Evolutionary conservation across 1,140 invertebrate species (phyloP).

Genomic region (Trachymyrmex septentrionalis): DNA sequence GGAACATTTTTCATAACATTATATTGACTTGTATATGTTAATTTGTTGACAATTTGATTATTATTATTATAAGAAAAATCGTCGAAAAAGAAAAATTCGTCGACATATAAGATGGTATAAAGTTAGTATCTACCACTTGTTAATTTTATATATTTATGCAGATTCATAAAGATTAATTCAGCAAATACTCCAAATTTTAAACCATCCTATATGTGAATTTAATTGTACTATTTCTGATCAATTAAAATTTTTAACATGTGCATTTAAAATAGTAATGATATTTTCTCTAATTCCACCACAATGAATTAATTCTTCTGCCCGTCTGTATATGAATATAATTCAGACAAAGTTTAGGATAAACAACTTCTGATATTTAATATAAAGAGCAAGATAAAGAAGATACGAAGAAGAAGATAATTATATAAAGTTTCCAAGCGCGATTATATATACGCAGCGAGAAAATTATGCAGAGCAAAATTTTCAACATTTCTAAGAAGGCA

Average conservation of each 20-base stretch:
- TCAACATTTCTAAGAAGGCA: slow-evolving; percentile 44
- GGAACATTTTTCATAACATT: not conserved
- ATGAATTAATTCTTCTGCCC: not conserved
- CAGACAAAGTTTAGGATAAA: slow-evolving; percentile 12
- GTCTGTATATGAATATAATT: not conserved
- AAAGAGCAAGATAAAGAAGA: not conserved
- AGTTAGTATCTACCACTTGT: not conserved
- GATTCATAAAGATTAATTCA: not conserved
- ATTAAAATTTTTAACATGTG: not conserved
- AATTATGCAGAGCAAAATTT: slow-evolving; percentile 17
- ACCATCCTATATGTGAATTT: not conserved
- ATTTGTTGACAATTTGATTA: not conserved
- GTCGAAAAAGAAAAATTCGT: not conserved
- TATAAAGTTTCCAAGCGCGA: slow-evolving; percentile 20
- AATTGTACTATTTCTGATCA: not conserved
- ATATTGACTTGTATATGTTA: slow-evolving; percentile 14
- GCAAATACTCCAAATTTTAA: not conserved
- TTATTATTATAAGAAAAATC: too few species aligned
- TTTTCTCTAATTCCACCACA: not conserved
- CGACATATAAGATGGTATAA: not conserved
- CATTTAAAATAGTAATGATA: not conserved
- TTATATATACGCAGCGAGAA: slow-evolving; percentile 10
- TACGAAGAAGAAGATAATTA: not conserved
- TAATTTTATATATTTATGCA: not conserved
- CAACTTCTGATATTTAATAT: not conserved